These are phyloP conservation scores for Euura lappo DNA, from an alignment of 1,140 invertebrate genomes.

Conservation along the genomic window DNA sequence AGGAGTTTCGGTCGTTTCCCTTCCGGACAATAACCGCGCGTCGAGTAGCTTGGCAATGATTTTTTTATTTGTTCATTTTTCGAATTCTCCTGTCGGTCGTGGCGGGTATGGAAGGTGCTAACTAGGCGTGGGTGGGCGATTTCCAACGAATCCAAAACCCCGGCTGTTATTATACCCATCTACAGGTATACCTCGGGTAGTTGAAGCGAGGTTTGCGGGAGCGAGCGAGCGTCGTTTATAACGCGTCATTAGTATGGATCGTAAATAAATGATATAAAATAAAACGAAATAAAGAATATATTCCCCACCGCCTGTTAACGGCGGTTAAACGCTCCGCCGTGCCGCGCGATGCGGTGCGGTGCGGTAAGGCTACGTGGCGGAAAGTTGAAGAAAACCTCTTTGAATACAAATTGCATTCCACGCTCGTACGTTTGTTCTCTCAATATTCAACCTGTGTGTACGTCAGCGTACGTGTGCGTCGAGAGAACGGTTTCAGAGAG, in stretches of 20 bases:
- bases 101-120: not conserved
- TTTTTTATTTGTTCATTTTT: not conserved
- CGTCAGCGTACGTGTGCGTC: not conserved
- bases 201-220: not conserved
- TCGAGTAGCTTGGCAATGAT: too few relatives aligned
- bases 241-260: conserved; percentile 6
- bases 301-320: not conserved
- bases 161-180: not conserved
- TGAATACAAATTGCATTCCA: conserved; percentile 7
- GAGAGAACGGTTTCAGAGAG: too few relatives aligned
- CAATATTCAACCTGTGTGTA: not conserved
- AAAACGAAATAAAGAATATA: not conserved
- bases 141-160: not conserved
- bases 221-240: not conserved
- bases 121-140: conserved; percentile 6
- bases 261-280: conserved; percentile 6
- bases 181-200: too few relatives aligned
- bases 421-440: not conserved
- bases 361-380: not conserved
- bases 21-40: too few relatives aligned
- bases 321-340: not conserved
- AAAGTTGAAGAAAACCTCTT: conserved; percentile 7
- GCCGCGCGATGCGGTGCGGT: not conserved
- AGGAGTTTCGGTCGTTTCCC: too few relatives aligned
- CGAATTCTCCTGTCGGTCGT: not conserved